Evolutionary conservation across 2,888 invertebrate genomes (phyloP), one percentile per base, ranked within the genome.

Genomic region (Brenthis hecate): DNA sequence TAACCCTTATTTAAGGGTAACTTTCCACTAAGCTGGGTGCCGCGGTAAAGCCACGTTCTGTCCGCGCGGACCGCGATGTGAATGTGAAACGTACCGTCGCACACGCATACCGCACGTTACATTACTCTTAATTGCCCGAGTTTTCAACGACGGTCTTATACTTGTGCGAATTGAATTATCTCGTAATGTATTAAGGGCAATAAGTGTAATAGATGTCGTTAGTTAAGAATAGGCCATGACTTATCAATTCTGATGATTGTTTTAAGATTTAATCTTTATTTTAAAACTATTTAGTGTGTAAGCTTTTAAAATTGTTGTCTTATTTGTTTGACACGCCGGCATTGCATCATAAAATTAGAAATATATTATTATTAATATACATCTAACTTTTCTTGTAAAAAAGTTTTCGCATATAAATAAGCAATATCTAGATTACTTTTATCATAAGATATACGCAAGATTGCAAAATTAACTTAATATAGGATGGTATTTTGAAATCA

Each of bases 21-120:
- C 28, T 60, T 60, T 13, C n/a, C 62, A 54, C 62, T 62, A 19
- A 73, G 66, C 74, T 56, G 60, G 69, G 69, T 73, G 78, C 72
- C 75, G 71, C 58, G 65, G 68, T 61, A 64, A 53, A 77, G 80
- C 82, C 84, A 87, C 89, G 89, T 87, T 78, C 79, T 84, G 81
- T 83, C 83, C 85, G 82, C 80, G 81, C 87, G 85, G 84, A 85
- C 83, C 81, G 84, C 88, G 84, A 80, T 85, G 86, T 84, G 85
- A 89, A 88, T 92, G 91, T 92, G 91, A 90, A 91, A 82, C 81
- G 90, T 90, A 89, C 79, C 91, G 89, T 82, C 91, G 85, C 88
- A 83, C 72, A 86, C 87, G 88, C 87, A 85, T 75, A 73, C 71
- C 81, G 76, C 82, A 80, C 85, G 85, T 84, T 66, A 81, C 81